These are phyloP conservation scores for Sebastes taczanowskii DNA, from an alignment of 2,797 vertebrate genomes.

Conservation along the genomic window DNA sequence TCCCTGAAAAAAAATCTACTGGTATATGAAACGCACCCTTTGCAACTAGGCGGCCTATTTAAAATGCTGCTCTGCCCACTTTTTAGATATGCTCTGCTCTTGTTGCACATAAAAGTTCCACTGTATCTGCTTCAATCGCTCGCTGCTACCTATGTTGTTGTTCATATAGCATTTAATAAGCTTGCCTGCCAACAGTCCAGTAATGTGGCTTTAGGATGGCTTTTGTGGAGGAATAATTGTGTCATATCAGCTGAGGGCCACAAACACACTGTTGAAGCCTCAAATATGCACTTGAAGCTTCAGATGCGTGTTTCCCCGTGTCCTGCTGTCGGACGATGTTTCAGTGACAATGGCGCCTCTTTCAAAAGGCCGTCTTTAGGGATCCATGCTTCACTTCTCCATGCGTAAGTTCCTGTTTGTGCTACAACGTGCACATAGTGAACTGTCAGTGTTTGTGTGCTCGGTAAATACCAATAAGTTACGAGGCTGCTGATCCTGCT, in stretches of 20 bases:
- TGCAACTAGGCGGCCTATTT: neutral
- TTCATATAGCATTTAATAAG: neutral
- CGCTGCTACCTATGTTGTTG: neutral
- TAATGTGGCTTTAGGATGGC: neutral
- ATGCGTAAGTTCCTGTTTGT: neutral
- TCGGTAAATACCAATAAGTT: neutral
- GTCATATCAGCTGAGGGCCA: neutral
- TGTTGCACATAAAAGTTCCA: neutral
- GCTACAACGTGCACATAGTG: neutral
- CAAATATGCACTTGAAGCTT: neutral
- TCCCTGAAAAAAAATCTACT: neutral
- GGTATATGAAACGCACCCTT: neutral
- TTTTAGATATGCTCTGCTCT: neutral
- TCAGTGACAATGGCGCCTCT: neutral
- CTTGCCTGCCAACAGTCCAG: neutral
- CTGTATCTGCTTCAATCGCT: neutral
- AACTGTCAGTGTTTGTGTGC: neutral
- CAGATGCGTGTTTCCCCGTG: neutral
- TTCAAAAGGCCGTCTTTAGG: neutral
- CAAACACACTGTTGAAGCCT: neutral
- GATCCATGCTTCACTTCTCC: neutral
- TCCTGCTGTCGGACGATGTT: neutral
- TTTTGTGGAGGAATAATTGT: neutral
- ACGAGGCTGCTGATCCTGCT: neutral
- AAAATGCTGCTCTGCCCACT: neutral